Evolutionary conservation across 2,888 invertebrate species (phyloP).

Genomic region (Mongoloraphidia duomilia): DNA sequence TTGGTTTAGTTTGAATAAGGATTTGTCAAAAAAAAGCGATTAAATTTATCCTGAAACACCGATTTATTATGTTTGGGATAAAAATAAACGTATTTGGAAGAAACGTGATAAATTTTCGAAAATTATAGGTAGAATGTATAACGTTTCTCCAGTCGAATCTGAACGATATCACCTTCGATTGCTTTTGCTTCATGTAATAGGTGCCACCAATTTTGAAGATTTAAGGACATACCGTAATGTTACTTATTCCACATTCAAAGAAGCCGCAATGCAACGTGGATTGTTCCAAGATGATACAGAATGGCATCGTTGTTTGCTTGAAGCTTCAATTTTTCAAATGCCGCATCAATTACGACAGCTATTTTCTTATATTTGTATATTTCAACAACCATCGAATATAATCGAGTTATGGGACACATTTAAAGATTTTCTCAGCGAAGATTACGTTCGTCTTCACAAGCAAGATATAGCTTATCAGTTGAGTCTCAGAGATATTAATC

Average conservation of each 20-base stretch:
- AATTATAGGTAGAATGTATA: constrained; percentile 13
- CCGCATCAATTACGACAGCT: constrained; percentile 13
- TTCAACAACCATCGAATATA: no score
- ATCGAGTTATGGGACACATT: no score
- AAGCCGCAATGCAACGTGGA: no score
- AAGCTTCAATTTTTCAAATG: constrained; percentile 11
- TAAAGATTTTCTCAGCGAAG: no score
- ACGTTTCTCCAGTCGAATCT: constrained; percentile 12
- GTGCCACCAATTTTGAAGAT: constrained; percentile 9
- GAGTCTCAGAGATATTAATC: no score
- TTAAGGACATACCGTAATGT: constrained; percentile 12
- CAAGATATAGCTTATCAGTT: no score
- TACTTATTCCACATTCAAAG: constrained; percentile 1
- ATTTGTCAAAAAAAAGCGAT: constrained; percentile 6
- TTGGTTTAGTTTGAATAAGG: constrained; percentile 5
- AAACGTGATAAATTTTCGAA: constrained; percentile 14
- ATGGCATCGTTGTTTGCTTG: constrained; percentile 9
- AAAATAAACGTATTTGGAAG: constrained; percentile 14
- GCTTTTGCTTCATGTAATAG: constrained; percentile 12
- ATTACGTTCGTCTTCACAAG: no score
- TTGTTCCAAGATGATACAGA: no score
- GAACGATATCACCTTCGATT: constrained; percentile 16
- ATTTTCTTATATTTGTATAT: constrained; percentile 8
- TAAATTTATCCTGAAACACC: constrained; percentile 13
- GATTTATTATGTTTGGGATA: constrained; percentile 11